A percentile compares a stretch with the other conserved stretches of the same genome.
These are phyloP conservation scores for Elanoides forficatus DNA, from an alignment of 2,113 vertebrate species.

Conservation along the genomic window DNA sequence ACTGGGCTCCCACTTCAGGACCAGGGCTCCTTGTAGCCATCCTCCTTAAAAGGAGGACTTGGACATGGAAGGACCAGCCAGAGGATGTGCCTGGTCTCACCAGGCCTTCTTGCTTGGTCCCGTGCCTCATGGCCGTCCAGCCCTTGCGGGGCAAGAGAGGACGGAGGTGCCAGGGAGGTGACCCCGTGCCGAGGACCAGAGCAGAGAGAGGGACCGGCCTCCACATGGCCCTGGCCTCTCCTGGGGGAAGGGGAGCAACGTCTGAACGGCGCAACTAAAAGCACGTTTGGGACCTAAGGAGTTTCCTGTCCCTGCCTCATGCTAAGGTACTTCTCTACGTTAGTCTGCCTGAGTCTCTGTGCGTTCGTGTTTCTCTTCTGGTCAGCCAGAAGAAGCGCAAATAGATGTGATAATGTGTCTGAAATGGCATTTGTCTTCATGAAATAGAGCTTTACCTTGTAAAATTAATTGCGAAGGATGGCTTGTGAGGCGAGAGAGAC, in stretches of 20 bases:
- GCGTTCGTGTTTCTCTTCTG: neutral
- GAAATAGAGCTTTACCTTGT: neutral
- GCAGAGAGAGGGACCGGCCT: neutral
- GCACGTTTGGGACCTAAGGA: neutral
- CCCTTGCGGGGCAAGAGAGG: no score
- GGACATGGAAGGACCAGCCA: neutral
- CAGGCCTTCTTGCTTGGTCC: neutral
- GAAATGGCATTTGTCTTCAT: neutral
- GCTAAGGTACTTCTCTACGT: neutral
- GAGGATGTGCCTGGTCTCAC: fast-evolving
- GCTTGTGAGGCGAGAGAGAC: neutral
- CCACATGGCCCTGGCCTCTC: no score
- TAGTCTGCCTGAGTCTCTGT: neutral
- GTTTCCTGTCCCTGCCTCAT: neutral
- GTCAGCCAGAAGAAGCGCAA: neutral
- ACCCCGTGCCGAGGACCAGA: fast-evolving
- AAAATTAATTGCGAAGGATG: neutral
- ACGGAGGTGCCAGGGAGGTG: no score
- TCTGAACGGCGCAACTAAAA: neutral
- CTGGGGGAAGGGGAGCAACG: fast-evolving
- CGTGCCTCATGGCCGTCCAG: neutral
- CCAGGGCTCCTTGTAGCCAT: fast-evolving
- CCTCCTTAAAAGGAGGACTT: neutral
- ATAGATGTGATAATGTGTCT: neutral
- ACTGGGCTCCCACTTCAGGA: fast-evolving